Base-by-base conservation (phyloP, 2,797 vertebrate species). In the Mormyrops attenuatus region DNA sequence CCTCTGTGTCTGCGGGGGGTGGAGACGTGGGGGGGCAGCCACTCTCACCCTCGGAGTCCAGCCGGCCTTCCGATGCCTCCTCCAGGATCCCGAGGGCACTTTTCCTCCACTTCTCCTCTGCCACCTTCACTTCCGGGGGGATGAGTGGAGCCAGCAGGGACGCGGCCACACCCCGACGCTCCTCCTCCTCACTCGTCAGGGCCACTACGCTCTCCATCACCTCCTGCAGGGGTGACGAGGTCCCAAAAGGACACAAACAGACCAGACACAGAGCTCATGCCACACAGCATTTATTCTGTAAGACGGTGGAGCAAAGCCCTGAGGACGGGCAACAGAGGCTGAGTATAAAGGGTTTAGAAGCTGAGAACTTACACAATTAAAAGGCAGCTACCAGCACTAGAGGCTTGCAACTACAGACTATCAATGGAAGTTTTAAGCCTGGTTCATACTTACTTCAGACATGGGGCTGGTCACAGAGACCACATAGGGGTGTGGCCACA, bases 101-200 rank as follows among this genome's bases (percentile, higher is more conserved):
- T 91, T 98, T 98, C 87, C 99, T 96, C 99, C 98, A 99, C 89
- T 97, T 97, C 89, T 99, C 98, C 91, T 99, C 99, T 44, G 98
- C 97, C 89, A 98, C 97, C 93, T 99, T 99, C 69, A 99, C 97
- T 89, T 98, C 97, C 0, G 96, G 96, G 0, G 99, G 97, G 91
- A 99, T 94, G 0, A 99, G 95, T 0, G 98, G 98, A 30, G 97
- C 98, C 3, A 99, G 96, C 5, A 99, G 95, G 38, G 97, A 97
- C 0, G 97, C 98, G 0, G 99, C 99, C 77, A 99, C 99, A 3
- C 99, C 99, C 2, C 92, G 95, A 85, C 93, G 96, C 90, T 99
- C 98, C 90, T 99, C 99, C 89, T 99, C 97, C 0, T 95, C 97
- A 84, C 96, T 97, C 87, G 98, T 97, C 87, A 99, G 97, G 2